Conservation (phyloP, 2,113 vertebrate genomes). For the Pollachius pollachius region DNA sequence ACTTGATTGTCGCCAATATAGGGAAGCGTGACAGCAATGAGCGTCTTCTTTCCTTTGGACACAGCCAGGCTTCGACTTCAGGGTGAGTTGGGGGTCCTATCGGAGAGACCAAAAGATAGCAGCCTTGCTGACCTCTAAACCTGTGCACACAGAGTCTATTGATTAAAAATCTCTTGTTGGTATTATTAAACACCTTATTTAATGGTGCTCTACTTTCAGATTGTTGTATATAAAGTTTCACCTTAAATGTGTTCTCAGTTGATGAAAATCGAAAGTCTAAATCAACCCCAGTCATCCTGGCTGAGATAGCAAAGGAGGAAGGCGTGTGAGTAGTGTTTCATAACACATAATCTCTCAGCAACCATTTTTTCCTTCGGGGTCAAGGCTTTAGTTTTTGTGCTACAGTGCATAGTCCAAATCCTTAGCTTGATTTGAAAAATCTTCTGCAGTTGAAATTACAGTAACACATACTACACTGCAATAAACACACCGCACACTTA, state of each 20-base stretch:
- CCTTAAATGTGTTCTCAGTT: slow-evolving; percentile 51
- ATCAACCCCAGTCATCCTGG: slow-evolving; percentile 73
- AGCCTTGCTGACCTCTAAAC: not conserved
- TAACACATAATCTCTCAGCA: not conserved
- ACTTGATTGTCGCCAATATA: slow-evolving; percentile 26
- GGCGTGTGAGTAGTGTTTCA: slow-evolving; percentile 69
- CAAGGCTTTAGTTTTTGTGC: not conserved
- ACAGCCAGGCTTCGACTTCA: slow-evolving; percentile 80
- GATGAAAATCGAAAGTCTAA: slow-evolving; percentile 73
- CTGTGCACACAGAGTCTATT: not conserved
- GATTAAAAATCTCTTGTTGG: not conserved
- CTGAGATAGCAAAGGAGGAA: slow-evolving; percentile 77
- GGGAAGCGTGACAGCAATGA: slow-evolving; percentile 79
- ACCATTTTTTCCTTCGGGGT: not conserved
- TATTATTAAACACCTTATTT: not conserved
- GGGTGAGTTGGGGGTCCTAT: slow-evolving; percentile 60
- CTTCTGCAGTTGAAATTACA: too few species aligned
- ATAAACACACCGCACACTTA: too few species aligned
- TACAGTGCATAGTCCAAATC: not conserved
- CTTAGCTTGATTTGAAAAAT: not conserved
- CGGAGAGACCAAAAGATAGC: not conserved
- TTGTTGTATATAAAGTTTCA: not conserved
- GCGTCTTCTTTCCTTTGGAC: slow-evolving; percentile 78
- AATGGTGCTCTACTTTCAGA: not conserved
- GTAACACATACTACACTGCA: too few species aligned